A percentile compares a stretch with the other conserved stretches of the same genome.
Evolutionary conservation across 1,140 invertebrate species (phyloP).

Genomic region (Melipona quadrifasciata): DNA sequence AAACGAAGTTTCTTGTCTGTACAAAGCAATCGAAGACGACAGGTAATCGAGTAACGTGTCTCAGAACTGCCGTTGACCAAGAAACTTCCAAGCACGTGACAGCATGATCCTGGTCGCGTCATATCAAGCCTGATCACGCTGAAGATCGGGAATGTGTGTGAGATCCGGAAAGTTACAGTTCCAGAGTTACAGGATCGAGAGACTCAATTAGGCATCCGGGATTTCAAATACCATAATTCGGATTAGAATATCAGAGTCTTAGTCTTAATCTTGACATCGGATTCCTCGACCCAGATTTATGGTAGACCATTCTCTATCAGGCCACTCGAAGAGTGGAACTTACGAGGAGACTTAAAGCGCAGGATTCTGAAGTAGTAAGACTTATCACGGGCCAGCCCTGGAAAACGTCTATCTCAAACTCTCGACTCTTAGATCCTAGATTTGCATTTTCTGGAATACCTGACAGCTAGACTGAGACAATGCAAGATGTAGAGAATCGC

Average conservation of each 20-base stretch:
- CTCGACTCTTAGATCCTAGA: not conserved
- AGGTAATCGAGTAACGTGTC: not conserved
- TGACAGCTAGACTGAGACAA: not conserved
- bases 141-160: not conserved
- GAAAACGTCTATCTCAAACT: not conserved
- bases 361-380: not conserved
- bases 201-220: not conserved
- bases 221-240: not conserved
- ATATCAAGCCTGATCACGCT: not conserved
- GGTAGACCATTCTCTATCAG: not conserved
- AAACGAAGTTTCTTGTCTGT: not conserved
- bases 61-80: not conserved
- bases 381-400: accelerated
- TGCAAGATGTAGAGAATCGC: not conserved
- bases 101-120: not conserved
- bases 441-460: not conserved
- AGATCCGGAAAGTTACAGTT: not conserved
- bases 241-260: not conserved
- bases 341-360: not conserved
- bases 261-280: not conserved
- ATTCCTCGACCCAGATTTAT: not conserved
- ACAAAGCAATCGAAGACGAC: not conserved
- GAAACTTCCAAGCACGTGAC: not conserved
- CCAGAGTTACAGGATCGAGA: not conserved
- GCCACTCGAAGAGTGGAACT: not conserved